Base-by-base conservation (phyloP, 2,888 invertebrate species). In the Macaria notata region DNA sequence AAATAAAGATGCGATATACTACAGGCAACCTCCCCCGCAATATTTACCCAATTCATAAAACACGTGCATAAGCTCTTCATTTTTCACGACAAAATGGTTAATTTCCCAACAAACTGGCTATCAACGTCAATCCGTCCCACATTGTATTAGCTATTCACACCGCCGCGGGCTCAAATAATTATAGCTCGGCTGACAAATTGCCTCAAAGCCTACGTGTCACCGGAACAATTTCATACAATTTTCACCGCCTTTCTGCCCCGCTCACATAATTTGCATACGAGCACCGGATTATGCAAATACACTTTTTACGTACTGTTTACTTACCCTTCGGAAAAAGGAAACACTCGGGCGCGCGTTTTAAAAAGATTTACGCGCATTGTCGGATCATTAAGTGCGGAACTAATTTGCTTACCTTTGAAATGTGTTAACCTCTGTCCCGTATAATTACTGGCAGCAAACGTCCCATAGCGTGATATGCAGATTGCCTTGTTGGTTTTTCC, bases 361-460 rank as follows among this genome's bases (percentile, higher is more conserved):
- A 91, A 90, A 90, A 90, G 91, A 91, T 91, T 91, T 91, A 90
- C 88, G 84, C 88, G 82, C 88, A 86, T 90, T 89, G 90, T 88
- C 88, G 90, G 90, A 86, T 88, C 90, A 91, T 90, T 91, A 91
- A 88, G 84, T 89, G 81, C 81, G 87, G 88, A 89, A 89, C 89
- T 91, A 91, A 91, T 91, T 91, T 90, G 90, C 88, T 88, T 89
- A 90, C 90, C 89, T 91, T 89, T 89, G 88, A 87, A 90, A 91
- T 87, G 90, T 89, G 90, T 85, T 84, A 84, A 82, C 83, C 87
- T 85, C 82, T 84, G 84, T 86, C 83, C 82, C 83, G 81, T 75
- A 81, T 87, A 88, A 90, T 91, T 88, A 84, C 83, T 76, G 79
- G 19, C 9, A 81, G 84, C 79, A 75, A 80, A 74, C 73, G 81